phyloP scores from a whole-genome alignment of 2,797 vertebrate genomes.

The Anguilla anguilla region DNA sequence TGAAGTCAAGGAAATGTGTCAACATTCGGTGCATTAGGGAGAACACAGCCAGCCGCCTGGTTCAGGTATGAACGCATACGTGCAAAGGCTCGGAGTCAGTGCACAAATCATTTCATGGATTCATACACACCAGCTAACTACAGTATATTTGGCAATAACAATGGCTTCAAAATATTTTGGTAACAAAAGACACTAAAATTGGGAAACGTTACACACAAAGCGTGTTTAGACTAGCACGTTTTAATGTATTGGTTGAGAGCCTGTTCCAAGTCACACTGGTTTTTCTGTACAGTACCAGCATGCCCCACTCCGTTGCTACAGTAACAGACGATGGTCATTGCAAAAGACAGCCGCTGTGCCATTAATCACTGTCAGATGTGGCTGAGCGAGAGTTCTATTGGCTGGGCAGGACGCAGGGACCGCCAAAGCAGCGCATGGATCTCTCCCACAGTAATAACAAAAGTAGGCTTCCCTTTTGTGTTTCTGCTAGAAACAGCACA shows the following conservation, averaged over 20 bases:
- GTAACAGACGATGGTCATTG: constrained; percentile 57
- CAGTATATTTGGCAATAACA: neutral
- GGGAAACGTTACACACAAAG: neutral
- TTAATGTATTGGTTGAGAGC: constrained; percentile 50
- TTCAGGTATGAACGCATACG: neutral
- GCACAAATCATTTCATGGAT: neutral
- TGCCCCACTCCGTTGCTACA: constrained; percentile 53
- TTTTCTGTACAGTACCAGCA: constrained; percentile 53
- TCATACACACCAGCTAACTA: neutral
- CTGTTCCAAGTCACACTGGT: constrained; percentile 51
- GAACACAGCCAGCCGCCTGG: neutral
- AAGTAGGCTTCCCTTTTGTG: constrained; percentile 47
- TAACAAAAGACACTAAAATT: neutral
- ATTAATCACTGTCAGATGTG: constrained; percentile 75
- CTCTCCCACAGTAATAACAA: constrained; percentile 63
- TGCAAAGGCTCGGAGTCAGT: neutral
- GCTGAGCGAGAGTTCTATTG: constrained; percentile 73
- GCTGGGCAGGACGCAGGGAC: constrained; percentile 64
- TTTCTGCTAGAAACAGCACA: constrained; percentile 48
- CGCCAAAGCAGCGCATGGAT: constrained; percentile 62
- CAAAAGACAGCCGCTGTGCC: constrained; percentile 63
- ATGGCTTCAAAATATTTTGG: neutral
- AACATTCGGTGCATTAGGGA: neutral
- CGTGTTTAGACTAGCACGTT: constrained; percentile 27
- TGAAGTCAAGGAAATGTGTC: neutral